Conservation (phyloP, 2,113 vertebrate species). For the Oxyura jamaicensis region DNA sequence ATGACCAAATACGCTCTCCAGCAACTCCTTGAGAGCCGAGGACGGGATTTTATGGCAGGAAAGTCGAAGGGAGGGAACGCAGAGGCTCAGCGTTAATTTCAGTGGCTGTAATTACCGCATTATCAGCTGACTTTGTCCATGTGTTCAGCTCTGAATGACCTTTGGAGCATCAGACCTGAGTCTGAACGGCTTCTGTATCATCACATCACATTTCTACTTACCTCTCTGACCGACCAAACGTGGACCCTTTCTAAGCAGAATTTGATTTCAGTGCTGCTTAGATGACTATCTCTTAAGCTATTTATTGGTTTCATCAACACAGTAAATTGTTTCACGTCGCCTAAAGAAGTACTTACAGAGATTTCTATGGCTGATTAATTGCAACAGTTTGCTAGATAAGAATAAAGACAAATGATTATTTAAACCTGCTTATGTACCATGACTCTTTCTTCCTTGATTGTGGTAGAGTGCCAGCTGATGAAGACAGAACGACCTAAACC, state of each 20-base stretch:
- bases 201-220: not conserved
- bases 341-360: constrained; percentile 63
- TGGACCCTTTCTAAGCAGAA: constrained; percentile 14
- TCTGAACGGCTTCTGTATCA: constrained; percentile 1
- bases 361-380: constrained; percentile 74
- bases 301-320: constrained; percentile 61
- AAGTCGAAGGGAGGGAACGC: not conserved
- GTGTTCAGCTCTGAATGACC: not conserved
- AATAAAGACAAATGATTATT: constrained; percentile 93
- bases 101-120: not conserved
- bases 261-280: constrained; percentile 28
- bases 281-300: constrained; percentile 34
- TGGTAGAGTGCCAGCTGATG: constrained; percentile 98
- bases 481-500: constrained; percentile 96
- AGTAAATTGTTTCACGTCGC: constrained; percentile 56
- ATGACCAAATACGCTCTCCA: not conserved
- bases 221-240: not conserved
- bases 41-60: not conserved
- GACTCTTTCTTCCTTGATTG: constrained; percentile 68
- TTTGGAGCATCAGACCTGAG: not conserved
- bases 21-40: not conserved
- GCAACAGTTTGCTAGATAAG: constrained; percentile 73
- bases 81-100: not conserved
- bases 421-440: constrained; percentile 80
- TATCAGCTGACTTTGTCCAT: constrained; percentile 17